Conservation (phyloP, 2,888 invertebrate genomes). For the Galeruca laticollis region DNA sequence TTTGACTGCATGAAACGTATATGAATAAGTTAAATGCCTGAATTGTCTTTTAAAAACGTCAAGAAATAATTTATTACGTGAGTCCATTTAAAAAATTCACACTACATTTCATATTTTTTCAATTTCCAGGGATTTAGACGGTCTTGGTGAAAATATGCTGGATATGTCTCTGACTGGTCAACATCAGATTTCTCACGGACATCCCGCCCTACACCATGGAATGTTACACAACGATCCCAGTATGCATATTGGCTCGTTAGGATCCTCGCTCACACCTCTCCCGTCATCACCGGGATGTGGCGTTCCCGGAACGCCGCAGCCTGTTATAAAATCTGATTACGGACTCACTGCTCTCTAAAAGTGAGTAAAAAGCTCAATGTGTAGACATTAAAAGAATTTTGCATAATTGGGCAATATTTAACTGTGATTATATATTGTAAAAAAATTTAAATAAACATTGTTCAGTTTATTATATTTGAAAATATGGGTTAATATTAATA, state of each 20-base stretch:
- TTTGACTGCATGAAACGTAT: too few relatives aligned
- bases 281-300: slow-evolving; percentile 70
- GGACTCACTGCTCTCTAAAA: slow-evolving; percentile 83
- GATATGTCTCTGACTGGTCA: slow-evolving; percentile 63
- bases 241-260: slow-evolving; percentile 68
- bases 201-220: slow-evolving; percentile 65
- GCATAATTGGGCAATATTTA: slow-evolving; percentile 20
- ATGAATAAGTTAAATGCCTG: too few relatives aligned
- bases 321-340: slow-evolving; percentile 87
- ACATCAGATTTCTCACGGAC: slow-evolving; percentile 69
- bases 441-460: too few relatives aligned
- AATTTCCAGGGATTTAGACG: slow-evolving; percentile 69
- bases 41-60: too few relatives aligned
- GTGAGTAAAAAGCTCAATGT: slow-evolving; percentile 49
- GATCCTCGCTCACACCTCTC: slow-evolving; percentile 69
- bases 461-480: neutral
- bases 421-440: slow-evolving; percentile 1
- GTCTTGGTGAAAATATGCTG: slow-evolving; percentile 69
- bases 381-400: slow-evolving; percentile 38
- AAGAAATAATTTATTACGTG: neutral
- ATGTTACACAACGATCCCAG: slow-evolving; percentile 65
- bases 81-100: too few relatives aligned
- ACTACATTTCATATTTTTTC: slow-evolving; percentile 39
- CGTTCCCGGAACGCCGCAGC: slow-evolving; percentile 69
- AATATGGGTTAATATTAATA: too few relatives aligned